Percentiles rank a stretch among this genome's conserved stretches.
These are phyloP conservation scores for Ardeotis arabs DNA, from an alignment of 2,113 vertebrate genomes.

Conservation along the genomic window DNA sequence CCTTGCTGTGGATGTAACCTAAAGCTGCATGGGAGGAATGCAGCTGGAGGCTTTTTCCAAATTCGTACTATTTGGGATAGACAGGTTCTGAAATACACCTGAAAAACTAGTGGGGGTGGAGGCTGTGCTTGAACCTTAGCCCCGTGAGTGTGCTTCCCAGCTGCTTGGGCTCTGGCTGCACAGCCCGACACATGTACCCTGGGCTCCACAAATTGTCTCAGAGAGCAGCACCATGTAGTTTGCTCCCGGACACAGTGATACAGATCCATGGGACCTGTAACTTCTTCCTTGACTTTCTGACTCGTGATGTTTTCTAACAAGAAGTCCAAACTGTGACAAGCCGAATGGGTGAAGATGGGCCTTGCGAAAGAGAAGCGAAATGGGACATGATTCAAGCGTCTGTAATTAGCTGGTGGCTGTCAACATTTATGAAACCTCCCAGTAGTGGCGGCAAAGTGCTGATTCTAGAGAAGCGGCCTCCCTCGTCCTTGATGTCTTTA, in stretches of 20 bases:
- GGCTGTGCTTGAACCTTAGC: neutral
- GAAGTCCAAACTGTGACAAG: neutral
- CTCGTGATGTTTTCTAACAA: neutral
- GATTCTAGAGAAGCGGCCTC: neutral
- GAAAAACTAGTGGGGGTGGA: neutral
- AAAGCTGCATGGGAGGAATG: neutral
- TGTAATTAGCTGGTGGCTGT: conserved; percentile 35
- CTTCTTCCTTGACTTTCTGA: neutral
- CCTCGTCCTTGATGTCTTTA: conserved; percentile 10
- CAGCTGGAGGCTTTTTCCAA: neutral
- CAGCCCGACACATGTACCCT: neutral
- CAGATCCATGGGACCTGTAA: fast-evolving
- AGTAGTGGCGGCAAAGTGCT: neutral
- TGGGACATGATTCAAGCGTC: neutral
- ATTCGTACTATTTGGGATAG: neutral
- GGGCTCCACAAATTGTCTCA: neutral
- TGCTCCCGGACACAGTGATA: neutral
- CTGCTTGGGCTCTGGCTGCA: neutral
- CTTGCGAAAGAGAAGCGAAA: neutral
- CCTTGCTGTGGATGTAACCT: neutral
- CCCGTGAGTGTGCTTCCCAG: neutral
- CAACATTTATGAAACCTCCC: conserved; percentile 10
- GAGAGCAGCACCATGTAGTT: neutral
- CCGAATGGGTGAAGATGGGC: neutral
- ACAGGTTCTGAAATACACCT: neutral